Conservation (phyloP, 2,888 invertebrate species). For the Adelphocoris suturalis region DNA sequence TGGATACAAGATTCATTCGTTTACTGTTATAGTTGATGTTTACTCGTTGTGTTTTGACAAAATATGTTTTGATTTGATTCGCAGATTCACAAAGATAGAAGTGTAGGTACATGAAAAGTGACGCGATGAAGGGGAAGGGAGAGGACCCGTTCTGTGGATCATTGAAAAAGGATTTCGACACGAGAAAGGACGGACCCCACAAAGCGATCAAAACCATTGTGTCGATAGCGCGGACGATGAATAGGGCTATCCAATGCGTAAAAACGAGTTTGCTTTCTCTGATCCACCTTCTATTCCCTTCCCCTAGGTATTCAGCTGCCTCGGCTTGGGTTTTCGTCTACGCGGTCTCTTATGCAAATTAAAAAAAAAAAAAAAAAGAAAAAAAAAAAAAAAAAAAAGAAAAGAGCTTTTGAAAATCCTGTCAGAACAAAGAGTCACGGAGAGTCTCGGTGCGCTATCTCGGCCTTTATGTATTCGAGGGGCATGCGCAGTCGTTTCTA, state of each 20-base stretch:
- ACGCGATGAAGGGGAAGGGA: not conserved
- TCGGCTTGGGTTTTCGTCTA: not conserved
- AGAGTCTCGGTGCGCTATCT: not conserved
- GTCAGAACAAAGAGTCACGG: not conserved
- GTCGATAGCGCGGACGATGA: constrained; percentile 25
- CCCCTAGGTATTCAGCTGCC: constrained; percentile 4
- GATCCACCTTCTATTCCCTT: not conserved
- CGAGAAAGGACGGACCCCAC: constrained; percentile 19
- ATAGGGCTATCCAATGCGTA: constrained; percentile 25
- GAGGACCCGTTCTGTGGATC: not conserved
- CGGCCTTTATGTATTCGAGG: not conserved
- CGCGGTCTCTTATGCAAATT: constrained; percentile 25
- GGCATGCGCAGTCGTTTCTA: not conserved
- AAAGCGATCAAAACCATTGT: constrained; percentile 20
- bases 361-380: not conserved
- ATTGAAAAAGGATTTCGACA: constrained; percentile 9
- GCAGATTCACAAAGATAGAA: too few relatives aligned
- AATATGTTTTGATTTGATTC: too few relatives aligned
- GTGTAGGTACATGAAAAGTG: too few relatives aligned
- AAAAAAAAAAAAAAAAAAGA: not conserved
- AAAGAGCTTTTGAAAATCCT: not conserved
- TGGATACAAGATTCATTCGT: too few relatives aligned
- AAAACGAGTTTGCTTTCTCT: constrained; percentile 20
- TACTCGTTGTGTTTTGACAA: too few relatives aligned
- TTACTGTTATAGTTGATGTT: too few relatives aligned